Base-by-base conservation (phyloP, 1,140 invertebrate species). In the Aradophagus sp. region DNA sequence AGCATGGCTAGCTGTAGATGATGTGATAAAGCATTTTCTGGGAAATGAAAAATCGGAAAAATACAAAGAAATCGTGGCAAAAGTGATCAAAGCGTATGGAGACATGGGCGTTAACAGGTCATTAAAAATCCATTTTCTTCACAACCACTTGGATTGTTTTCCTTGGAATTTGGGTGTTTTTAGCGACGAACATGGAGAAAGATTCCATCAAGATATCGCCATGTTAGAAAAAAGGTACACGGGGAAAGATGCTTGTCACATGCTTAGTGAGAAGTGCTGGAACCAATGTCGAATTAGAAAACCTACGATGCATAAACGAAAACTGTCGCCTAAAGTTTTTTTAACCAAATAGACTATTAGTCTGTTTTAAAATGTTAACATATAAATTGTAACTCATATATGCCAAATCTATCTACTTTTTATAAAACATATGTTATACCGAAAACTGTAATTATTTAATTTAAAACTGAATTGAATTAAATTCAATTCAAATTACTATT, bases 61-160 rank as follows among this genome's bases (percentile, higher is more conserved):
- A 31, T 78, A 74, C 36, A 41, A 56, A 32, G 20, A 59, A 16
- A 53, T 80, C 27, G 35, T 78, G 13, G 16, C 23, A 11, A 39
- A 74, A 15, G 52, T 79, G 47, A 23, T 77, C 27, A 34, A 17
- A 29, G 26, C 23, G 26, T 68, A 68, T 23, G 53, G 75, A 42
- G 29, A 19, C 5, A 34, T 73, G 12, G 50, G 61, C 23, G 79
- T 71, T 38, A 73, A 69, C 15, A 77, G 78, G 69, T 75, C 66
- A 2, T 29, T 80, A 6, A 84, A 84, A 72, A 32, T 80, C 38
- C 74, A 82, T 76, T 80, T 81, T 52, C 61, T 83, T 6, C 56
- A 79, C 32, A 73, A 73, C 2, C 75, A 82, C 69, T 47, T 83
- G 10, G 65, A 81, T 36, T 75, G 73, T 17, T 85, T 85, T 56